Conservation (phyloP, 2,113 vertebrate species). For the Poecile atricapillus region DNA sequence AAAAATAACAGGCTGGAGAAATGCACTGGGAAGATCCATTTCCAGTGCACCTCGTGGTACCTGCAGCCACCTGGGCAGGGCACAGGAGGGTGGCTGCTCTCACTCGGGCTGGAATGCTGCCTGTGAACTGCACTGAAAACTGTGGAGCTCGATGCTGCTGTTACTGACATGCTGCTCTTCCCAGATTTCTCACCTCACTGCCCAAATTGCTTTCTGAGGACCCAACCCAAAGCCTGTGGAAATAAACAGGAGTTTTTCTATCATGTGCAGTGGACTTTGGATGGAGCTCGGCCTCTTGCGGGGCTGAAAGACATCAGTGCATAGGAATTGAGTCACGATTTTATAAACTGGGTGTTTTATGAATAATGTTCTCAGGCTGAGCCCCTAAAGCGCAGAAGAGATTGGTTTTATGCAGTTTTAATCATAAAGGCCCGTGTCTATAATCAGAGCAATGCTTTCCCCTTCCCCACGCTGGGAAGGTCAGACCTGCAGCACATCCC, state of each 20-base stretch:
- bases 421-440: background rate
- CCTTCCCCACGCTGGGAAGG: background rate
- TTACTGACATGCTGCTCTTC: background rate
- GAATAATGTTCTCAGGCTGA: background rate
- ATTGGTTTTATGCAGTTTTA: background rate
- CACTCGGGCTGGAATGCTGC: background rate
- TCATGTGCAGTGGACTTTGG: background rate
- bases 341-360: background rate
- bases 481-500: background rate
- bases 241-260: background rate
- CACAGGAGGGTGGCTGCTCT: background rate
- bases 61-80: background rate
- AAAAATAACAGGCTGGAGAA: background rate
- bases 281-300: background rate
- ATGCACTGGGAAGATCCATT: background rate
- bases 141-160: fast-evolving
- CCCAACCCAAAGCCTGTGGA: background rate
- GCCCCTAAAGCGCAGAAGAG: background rate
- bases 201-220: background rate
- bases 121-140: background rate
- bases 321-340: background rate
- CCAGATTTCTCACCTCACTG: background rate
- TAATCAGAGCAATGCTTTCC: background rate
- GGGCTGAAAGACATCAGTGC: background rate
- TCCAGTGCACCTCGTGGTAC: background rate